Conservation (phyloP, 2,888 invertebrate genomes). For the Actias luna region DNA sequence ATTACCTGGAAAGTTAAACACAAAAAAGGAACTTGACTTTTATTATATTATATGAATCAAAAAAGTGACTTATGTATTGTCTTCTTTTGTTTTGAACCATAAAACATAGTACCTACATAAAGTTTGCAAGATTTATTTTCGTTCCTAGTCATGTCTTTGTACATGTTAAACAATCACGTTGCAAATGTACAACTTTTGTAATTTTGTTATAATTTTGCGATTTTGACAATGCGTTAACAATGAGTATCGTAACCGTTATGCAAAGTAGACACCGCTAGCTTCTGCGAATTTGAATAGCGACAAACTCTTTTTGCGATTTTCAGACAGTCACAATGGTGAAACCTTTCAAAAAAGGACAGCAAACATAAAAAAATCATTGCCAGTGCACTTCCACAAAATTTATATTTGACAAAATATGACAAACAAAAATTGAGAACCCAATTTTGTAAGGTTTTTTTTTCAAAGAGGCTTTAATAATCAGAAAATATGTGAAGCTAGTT, state of each 20-base stretch:
- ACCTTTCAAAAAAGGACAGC: conserved; percentile 44
- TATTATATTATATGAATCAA: conserved; percentile 32
- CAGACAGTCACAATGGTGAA: conserved; percentile 28
- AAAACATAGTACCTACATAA: not conserved
- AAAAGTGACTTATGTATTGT: not conserved
- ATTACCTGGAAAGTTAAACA: not conserved
- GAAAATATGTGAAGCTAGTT: not conserved
- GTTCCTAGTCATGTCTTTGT: conserved; percentile 22
- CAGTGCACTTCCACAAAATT: conserved; percentile 37
- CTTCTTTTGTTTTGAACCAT: not conserved
- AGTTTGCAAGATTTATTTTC: not conserved
- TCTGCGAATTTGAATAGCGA: conserved; percentile 72
- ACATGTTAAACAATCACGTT: not conserved
- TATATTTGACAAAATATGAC: conserved; percentile 48
- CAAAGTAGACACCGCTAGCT: conserved; percentile 47
- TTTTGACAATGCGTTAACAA: conserved; percentile 19
- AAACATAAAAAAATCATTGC: conserved; percentile 38
- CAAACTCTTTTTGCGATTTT: conserved; percentile 51
- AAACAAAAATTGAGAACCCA: conserved; percentile 42
- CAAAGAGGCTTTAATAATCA: not conserved
- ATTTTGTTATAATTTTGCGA: conserved; percentile 20
- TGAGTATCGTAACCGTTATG: conserved; percentile 49
- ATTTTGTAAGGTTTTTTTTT: conserved; percentile 39
- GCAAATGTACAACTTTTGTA: conserved; percentile 4
- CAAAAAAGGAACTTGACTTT: conserved; percentile 22